Percentiles rank a stretch among this genome's conserved stretches.
Evolutionary conservation across 2,113 vertebrate genomes (phyloP).

Genomic region (Pseudonaja textilis): DNA sequence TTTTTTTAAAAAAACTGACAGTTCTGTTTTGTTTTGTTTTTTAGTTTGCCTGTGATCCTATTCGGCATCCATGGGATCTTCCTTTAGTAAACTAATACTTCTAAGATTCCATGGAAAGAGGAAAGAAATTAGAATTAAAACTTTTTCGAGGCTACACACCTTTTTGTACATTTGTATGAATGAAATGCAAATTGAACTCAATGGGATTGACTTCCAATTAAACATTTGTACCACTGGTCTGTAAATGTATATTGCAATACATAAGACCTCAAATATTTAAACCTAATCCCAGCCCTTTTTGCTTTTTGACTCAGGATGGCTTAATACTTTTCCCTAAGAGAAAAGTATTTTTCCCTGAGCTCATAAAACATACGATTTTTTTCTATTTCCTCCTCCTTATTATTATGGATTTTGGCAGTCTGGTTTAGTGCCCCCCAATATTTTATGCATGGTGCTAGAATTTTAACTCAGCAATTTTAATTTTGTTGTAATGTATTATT

Average conservation of each 20-base stretch:
- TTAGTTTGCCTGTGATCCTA: background rate
- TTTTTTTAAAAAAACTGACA: background rate
- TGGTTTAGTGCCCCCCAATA: background rate
- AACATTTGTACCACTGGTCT: background rate
- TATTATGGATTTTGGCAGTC: background rate
- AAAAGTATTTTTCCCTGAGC: background rate
- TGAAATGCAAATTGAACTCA: background rate
- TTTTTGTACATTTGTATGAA: background rate
- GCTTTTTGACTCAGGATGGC: background rate
- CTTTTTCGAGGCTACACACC: background rate
- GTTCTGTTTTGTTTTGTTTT: background rate
- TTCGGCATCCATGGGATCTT: background rate
- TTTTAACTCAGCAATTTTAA: background rate
- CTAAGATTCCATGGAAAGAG: background rate
- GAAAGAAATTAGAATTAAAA: background rate
- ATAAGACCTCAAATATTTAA: background rate
- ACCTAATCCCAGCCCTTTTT: background rate
- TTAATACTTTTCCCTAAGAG: background rate
- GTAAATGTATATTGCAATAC: background rate
- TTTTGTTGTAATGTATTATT: background rate
- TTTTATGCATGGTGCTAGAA: background rate
- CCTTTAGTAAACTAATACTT: background rate
- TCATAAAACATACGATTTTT: background rate
- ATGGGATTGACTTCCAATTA: background rate
- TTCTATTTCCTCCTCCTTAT: too few relatives aligned